Base-by-base conservation (phyloP, 2,797 vertebrate genomes). In the Amblyraja radiata region DNA sequence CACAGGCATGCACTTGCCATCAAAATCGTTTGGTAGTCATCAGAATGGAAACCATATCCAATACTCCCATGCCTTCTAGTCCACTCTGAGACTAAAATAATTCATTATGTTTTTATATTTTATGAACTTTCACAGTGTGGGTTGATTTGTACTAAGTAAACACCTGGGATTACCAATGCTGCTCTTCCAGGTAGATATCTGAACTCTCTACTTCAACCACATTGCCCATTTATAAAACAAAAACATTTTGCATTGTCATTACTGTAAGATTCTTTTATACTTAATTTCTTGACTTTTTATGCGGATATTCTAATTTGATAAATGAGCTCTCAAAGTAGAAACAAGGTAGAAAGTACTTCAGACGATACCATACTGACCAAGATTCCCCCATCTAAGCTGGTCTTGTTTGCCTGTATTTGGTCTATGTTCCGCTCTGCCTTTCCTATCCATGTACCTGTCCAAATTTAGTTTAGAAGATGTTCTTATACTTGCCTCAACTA, bases 221-320 rank as follows among this genome's bases (percentile, higher is more conserved):
- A 6, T 65, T 88, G 28, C n/a, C 6, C 13, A 65, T 14, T 32
- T 32, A 25, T 63, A n/a, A 1, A 18, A 54, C 28, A 25, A 65
- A 18, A 88, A 7, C 6, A 18, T 36, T 9, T 81, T 54, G 6
- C 39, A 81, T 8, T 65, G 63, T 88, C 61, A 13, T 88, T 18
- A 68, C 16, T 88, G 61, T 21, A 88, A 88, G 32, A 68, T 88
- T 16, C 3, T 13, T 86, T 86, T 21, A 2, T 63, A 36, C 65
- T 88, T 63, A 88, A 88, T 88, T 88, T 65, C 65, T 61, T 14
- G 25, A 88, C 83, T 65, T 86, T 63, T 14, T 63, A 86, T 86
- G 28, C 63, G 61, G 25, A 28, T 61, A 21, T 65, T 65, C 58
- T 32, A 63, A n/a, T 14, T 86, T 61, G 16, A 13, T 65, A 21